A percentile compares a stretch with the other conserved stretches of the same genome.
These are phyloP conservation scores for Anguilla megastoma DNA, from an alignment of 2,797 vertebrate genomes.

Conservation along the genomic window DNA sequence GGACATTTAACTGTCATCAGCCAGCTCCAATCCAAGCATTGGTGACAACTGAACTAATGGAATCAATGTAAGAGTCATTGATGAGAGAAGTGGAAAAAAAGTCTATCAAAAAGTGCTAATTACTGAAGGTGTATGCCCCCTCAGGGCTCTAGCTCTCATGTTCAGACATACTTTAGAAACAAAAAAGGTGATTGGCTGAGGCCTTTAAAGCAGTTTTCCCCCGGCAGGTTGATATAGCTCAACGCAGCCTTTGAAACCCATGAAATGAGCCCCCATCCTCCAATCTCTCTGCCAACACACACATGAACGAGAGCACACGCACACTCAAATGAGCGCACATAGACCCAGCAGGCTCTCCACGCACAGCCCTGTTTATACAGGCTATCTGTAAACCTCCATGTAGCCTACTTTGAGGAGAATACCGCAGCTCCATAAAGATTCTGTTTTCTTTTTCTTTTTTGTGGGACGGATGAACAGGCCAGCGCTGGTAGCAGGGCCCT, in stretches of 20 bases:
- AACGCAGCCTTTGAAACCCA: background rate
- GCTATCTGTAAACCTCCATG: slow-evolving; percentile 13
- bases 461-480: slow-evolving; percentile 1
- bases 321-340: background rate
- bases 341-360: background rate
- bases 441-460: background rate
- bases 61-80: no score
- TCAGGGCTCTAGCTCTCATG: no score
- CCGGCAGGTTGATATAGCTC: background rate
- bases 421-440: background rate
- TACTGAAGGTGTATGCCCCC: no score
- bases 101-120: no score
- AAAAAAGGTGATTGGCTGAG: background rate
- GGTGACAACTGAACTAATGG: no score
- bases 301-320: background rate
- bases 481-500: background rate
- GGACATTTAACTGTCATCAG: no score
- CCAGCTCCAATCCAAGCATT: no score
- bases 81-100: no score
- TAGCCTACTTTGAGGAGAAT: background rate
- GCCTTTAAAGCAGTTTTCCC: background rate
- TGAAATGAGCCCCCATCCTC: background rate
- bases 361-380: slow-evolving; percentile 1
- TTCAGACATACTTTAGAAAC: no score
- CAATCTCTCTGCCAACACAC: background rate